phyloP scores from a whole-genome alignment of 2,113 vertebrate genomes.

The Sturnira hondurensis region DNA sequence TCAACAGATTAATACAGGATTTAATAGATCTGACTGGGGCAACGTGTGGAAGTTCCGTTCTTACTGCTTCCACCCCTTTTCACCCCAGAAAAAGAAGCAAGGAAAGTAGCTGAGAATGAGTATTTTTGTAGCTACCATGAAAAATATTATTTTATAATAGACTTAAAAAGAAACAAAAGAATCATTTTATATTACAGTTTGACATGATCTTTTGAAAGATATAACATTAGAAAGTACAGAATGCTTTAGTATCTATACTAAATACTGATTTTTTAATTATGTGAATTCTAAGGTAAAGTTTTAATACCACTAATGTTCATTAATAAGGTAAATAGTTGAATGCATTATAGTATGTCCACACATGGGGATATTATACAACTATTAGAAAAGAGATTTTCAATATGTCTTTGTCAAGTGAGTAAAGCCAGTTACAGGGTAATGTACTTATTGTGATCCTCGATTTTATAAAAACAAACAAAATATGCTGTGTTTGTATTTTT shows the following conservation, averaged over 20 bases:
- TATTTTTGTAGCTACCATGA: neutral
- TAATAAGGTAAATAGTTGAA: neutral
- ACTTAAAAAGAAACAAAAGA: neutral
- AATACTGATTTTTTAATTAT: neutral
- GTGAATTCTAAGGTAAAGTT: neutral
- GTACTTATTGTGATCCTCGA: neutral
- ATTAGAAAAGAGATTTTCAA: neutral
- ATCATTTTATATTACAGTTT: neutral
- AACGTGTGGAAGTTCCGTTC: neutral
- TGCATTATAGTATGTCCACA: neutral
- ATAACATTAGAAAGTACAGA: neutral
- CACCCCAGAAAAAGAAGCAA: neutral
- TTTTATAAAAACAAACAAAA: conserved; percentile 4
- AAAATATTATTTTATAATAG: neutral
- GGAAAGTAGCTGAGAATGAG: neutral
- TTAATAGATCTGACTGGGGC: neutral
- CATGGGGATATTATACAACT: neutral
- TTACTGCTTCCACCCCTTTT: neutral
- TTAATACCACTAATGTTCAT: neutral
- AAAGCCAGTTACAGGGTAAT: neutral
- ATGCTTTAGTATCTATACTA: neutral
- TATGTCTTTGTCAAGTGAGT: neutral
- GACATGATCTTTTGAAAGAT: neutral
- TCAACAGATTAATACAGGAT: neutral
- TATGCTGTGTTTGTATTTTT: neutral